Evolutionary conservation across 2,797 vertebrate genomes (phyloP).

Genomic region (Graptemys geographica): DNA sequence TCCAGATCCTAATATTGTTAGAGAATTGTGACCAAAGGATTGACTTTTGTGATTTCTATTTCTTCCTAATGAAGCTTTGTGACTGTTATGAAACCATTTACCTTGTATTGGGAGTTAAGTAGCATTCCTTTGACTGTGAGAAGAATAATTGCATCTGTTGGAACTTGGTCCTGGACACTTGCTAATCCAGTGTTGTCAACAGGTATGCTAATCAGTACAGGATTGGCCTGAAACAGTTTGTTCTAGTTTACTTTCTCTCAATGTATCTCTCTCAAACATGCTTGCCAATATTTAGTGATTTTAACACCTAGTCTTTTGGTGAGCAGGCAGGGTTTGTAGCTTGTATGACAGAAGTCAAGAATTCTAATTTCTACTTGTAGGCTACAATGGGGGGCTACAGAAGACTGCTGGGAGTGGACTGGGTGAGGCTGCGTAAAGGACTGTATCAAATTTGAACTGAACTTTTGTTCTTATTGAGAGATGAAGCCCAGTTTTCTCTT

Average conservation of each 20-base stretch:
- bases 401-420: not conserved
- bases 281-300: not conserved
- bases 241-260: not conserved
- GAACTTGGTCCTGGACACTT: not conserved
- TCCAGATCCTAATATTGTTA: too few relatives aligned
- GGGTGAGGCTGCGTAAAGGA: not conserved
- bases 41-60: too few relatives aligned
- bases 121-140: not conserved
- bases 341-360: not conserved
- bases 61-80: not conserved
- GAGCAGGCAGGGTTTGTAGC: not conserved
- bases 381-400: not conserved
- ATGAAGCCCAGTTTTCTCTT: not conserved
- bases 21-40: too few relatives aligned
- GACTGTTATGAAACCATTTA: not conserved
- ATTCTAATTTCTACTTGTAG: not conserved
- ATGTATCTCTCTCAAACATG: not conserved
- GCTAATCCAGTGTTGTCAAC: not conserved
- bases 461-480: not conserved
- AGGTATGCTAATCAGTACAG: not conserved
- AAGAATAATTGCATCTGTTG: not conserved
- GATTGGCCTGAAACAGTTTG: not conserved
- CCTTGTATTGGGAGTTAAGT: not conserved
- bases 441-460: not conserved
- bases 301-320: not conserved